Percentiles rank a stretch among this genome's conserved stretches.
These are phyloP conservation scores for Anarhynchus alexandrinus DNA, from an alignment of 2,113 vertebrate genomes.

Conservation along the genomic window DNA sequence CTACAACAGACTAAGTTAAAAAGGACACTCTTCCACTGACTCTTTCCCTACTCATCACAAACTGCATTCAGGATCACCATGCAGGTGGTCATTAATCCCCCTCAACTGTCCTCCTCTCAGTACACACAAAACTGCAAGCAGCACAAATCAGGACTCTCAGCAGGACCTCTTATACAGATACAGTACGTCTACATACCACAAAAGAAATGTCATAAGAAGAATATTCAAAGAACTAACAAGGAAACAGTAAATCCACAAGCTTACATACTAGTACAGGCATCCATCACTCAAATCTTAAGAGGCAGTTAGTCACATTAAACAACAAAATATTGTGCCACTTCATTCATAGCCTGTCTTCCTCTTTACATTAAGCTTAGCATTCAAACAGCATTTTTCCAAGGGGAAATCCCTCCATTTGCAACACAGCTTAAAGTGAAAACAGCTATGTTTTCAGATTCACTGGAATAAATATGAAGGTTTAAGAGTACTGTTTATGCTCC, in stretches of 20 bases:
- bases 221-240: not conserved
- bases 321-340: not conserved
- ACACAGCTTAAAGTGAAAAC: not conserved
- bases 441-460: not conserved
- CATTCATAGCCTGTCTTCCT: not conserved
- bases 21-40: not conserved
- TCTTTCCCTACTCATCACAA: not conserved
- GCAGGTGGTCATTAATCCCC: not conserved
- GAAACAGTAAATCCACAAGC: not conserved
- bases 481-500: not conserved
- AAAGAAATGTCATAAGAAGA: not conserved
- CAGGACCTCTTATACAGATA: not conserved
- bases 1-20: not conserved
- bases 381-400: not conserved
- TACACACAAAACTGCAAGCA: not conserved
- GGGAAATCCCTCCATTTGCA: not conserved
- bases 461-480: not conserved
- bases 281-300: not conserved
- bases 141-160: not conserved
- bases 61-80: not conserved
- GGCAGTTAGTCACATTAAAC: not conserved
- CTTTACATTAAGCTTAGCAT: not conserved
- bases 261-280: not conserved
- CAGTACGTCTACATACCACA: not conserved
- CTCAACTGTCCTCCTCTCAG: not conserved